Conservation (phyloP, 2,888 invertebrate genomes). For the Sceliomorpha sp. region DNA sequence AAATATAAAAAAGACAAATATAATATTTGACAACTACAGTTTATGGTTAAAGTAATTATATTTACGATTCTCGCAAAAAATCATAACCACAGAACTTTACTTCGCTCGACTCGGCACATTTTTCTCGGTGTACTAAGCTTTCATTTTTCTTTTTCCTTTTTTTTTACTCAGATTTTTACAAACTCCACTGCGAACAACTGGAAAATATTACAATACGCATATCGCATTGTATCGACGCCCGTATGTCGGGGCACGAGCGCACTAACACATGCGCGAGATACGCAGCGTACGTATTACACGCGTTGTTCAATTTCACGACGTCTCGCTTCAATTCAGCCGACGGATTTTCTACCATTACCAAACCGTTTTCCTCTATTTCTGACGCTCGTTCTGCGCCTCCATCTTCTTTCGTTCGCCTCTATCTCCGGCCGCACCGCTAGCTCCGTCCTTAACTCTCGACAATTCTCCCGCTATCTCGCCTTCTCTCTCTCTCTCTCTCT, state of each 20-base stretch:
- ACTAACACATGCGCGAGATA: slow-evolving; percentile 41
- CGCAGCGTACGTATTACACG: slow-evolving; percentile 71
- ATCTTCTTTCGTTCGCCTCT: slow-evolving; percentile 33
- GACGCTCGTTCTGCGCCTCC: slow-evolving; percentile 31
- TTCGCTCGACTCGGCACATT: too few relatives aligned
- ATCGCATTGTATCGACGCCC: slow-evolving; percentile 37
- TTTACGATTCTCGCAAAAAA: too few relatives aligned
- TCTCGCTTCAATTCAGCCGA: slow-evolving; percentile 77
- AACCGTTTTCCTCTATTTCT: slow-evolving; percentile 64
- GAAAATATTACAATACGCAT: slow-evolving; percentile 32
- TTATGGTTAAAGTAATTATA: too few relatives aligned
- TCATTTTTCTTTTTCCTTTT: too few relatives aligned
- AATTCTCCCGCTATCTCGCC: slow-evolving; percentile 10
- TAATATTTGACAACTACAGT: too few relatives aligned
- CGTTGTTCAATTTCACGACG: slow-evolving; percentile 79
- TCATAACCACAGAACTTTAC: too few relatives aligned
- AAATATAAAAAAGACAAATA: too few relatives aligned
- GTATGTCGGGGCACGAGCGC: slow-evolving; percentile 37
- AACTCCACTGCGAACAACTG: slow-evolving; percentile 30
- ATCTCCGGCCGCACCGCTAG: slow-evolving; percentile 28
- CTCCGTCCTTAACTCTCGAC: slow-evolving; percentile 41
- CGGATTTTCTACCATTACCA: slow-evolving; percentile 78
- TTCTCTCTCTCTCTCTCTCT: too few relatives aligned
- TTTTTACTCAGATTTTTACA: neutral
- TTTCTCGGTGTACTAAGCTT: slow-evolving; percentile 5